Evolutionary conservation across 2,888 invertebrate genomes (phyloP), one percentile per base, ranked within the genome.

Genomic region (Raillietiella orientalis): DNA sequence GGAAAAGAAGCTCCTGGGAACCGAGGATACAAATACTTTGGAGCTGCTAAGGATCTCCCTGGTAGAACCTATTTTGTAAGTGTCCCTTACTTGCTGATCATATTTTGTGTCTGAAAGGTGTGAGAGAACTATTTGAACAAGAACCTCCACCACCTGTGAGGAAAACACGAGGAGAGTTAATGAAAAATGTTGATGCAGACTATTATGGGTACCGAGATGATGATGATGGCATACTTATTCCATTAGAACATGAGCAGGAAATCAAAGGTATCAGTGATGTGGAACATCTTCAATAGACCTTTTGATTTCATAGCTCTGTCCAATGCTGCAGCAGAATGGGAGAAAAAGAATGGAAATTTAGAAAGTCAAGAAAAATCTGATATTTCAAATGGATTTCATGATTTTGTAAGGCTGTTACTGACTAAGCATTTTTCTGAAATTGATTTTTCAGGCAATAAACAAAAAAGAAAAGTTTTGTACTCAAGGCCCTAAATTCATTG

Each of bases 11-110:
- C 93, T 1, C 87, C 90, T 0, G 90, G 93, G 9, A 90, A 87
- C 48, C 59, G 79, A 34, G 93, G 96, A 0, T 99, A 99, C 47
- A 90, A 93, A 49, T 96, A 93, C 49, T 93, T 93, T 48, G 93
- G 90, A 17, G 90, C 90, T 12, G 84, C 90, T 1, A 82, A 84
- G 47, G 93, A 96, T 49, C 52, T 96, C 35, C 96, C 96, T 28
- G 87, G 62, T 62, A 40, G 35, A 25, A n/a, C 10, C 14, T 8
- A 9, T 23, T 25, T 4, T 16, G 16, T 21, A 23, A n/a, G n/a
- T n/a, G n/a, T n/a, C n/a, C n/a, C n/a, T n/a, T n/a, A n/a, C n/a
- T n/a, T n/a, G n/a, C n/a, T n/a, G n/a, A n/a, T n/a, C n/a, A n/a
- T n/a, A n/a, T 24, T 20, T 29, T 22, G 13, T 28, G 16, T 27